Base-by-base conservation (phyloP, 1,140 invertebrate species). In the Macrosteles quadrilineatus region DNA sequence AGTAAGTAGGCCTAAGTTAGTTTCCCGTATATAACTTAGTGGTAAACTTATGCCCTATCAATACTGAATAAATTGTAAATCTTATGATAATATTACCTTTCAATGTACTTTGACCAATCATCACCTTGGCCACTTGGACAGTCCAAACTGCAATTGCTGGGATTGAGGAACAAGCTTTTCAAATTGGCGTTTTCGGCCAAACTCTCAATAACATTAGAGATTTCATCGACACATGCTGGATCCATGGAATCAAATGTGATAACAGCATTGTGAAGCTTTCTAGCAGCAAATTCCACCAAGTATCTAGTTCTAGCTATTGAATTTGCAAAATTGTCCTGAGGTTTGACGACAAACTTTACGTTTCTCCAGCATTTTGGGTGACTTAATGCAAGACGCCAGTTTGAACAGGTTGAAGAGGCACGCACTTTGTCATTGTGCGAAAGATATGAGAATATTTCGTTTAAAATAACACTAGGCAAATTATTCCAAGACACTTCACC, bases 371-470 rank as follows among this genome's bases (percentile, higher is more conserved):
- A 85, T 70, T 79, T 82, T 71, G 87, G 85, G 76, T 87, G 86
- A 75, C 86, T 88, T 29, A 88, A 79, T 69, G 83, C 85, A 63
- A 79, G 80, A 75, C 87, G 83, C 87, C 87, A 89, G 77, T 86
- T 81, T 78, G 81, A 86, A 76, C 87, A 88, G 27, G 83, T 83
- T 74, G 85, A 84, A 9, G 85, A 86, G 36, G 86, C 85, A 77
- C 76, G 82, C 59, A 88, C 80, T 77, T 83, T 81, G 76, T 85
- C 85, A 72, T 83, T 77, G 67, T 81, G 78, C 0, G 84, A 78
- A 69, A 89, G 79, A 77, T 87, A 86, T 23, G 84, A 85, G 76
- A 87, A 85, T 73, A 89, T 83, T 78, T 88, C 85, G 43, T 87
- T 82, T 72, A 88, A 81, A 72, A 87, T 84, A 68, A 89, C 83